phyloP scores from a whole-genome alignment of 2,113 vertebrate species.

The Pimephales promelas region DNA sequence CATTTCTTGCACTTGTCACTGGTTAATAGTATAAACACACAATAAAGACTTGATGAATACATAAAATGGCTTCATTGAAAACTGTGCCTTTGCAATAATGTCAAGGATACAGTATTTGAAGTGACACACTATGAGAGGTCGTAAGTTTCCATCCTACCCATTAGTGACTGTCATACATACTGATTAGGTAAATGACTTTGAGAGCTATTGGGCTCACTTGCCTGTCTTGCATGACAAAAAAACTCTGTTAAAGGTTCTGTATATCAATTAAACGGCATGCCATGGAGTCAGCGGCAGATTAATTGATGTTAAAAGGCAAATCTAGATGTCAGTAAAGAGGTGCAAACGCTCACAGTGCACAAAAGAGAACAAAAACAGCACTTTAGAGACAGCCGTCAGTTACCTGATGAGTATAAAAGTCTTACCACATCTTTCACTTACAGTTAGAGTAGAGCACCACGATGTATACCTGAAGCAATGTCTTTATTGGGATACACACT shows the following conservation, averaged over 20 bases:
- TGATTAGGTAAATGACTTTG: neutral
- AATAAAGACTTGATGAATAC: neutral
- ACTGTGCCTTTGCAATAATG: neutral
- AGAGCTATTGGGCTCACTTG: neutral
- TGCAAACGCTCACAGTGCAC: neutral
- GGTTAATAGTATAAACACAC: neutral
- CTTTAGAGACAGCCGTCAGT: neutral
- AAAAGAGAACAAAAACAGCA: neutral
- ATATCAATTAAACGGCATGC: neutral
- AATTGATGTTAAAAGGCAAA: neutral
- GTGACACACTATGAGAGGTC: neutral
- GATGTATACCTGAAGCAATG: slow-evolving; percentile 57
- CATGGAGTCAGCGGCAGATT: slow-evolving; percentile 5
- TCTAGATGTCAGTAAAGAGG: neutral
- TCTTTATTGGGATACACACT: slow-evolving; percentile 61
- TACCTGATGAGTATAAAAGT: slow-evolving; percentile 49
- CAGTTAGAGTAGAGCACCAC: slow-evolving; percentile 57
- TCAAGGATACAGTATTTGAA: neutral
- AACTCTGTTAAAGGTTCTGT: neutral
- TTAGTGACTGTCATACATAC: neutral
- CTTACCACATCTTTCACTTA: slow-evolving; percentile 62
- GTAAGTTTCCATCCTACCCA: neutral
- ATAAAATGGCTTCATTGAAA: neutral
- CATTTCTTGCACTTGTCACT: neutral
- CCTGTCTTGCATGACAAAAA: neutral